Evolutionary conservation across 30 jellyfish, hydroid and myxozoan genomes (phyloP).

Genomic region (Cassiopea andromeda): DNA sequence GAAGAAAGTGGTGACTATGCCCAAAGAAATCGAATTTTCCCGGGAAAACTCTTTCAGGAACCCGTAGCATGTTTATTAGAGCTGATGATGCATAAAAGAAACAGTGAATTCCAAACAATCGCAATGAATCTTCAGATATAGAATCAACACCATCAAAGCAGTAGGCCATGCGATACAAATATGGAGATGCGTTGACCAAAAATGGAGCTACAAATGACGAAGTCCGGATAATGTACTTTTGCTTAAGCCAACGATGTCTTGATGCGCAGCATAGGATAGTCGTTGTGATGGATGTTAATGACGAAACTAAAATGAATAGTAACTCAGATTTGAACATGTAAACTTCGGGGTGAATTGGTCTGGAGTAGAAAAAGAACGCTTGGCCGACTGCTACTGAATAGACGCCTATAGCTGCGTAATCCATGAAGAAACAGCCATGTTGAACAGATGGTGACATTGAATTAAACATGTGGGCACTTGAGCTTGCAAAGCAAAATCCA

Average conservation of each 20-base stretch:
- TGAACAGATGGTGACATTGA: constrained; percentile 86
- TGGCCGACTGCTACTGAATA: constrained; percentile 94
- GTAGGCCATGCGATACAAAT: constrained; percentile 65
- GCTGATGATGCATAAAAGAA: constrained; percentile 80
- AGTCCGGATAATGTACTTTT: constrained; percentile 81
- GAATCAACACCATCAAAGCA: constrained; percentile 59
- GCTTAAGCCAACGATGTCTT: constrained; percentile 77
- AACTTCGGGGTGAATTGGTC: constrained; percentile 65
- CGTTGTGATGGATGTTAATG: constrained; percentile 74
- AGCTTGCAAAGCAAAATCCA: constrained; percentile 86
- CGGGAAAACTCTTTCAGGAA: constrained; percentile 92
- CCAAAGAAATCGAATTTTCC: constrained; percentile 93
- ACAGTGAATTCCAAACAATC: constrained; percentile 69
- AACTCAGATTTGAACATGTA: constrained; percentile 27
- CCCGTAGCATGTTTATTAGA: constrained; percentile 75
- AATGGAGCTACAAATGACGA: constrained; percentile 83
- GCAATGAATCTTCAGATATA: constrained; percentile 44
- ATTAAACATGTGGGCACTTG: constrained; percentile 93
- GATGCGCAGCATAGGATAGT: constrained; percentile 83
- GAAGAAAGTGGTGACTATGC: constrained; percentile 93
- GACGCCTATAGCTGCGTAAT: constrained; percentile 94
- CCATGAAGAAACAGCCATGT: constrained; percentile 89
- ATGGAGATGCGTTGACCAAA: constrained; percentile 91
- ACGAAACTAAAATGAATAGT: constrained; percentile 58
- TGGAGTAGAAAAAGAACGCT: constrained; percentile 80